Base-by-base conservation (phyloP, 2,888 invertebrate genomes). In the Schizotus pectinicornis region DNA sequence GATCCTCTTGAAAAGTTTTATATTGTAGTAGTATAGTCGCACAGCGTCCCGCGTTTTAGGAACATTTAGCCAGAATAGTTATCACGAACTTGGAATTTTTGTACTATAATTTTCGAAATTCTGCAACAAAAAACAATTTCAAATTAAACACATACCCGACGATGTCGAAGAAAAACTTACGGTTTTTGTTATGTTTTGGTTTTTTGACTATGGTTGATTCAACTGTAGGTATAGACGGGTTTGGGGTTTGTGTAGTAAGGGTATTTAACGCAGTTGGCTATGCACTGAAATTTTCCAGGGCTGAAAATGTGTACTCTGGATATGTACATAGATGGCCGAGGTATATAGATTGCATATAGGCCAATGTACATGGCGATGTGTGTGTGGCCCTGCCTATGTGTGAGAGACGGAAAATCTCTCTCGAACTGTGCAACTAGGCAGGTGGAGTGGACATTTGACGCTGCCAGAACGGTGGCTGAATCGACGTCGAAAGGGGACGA, bases 221-320 rank as follows among this genome's bases (percentile, higher is more conserved):
- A 79, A 79, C 79, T 79, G 79, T 79, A 79, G 79, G 79, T 79
- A 76, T 78, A 78, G 79, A 74, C 74, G 76, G 78, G 77, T 77
- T 75, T 67, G 67, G 76, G 78, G 76, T 75, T 70, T 77, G 76
- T 77, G 75, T 74, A 48, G 69, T 68, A 67, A 69, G 74, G 79
- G 76, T 73, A 71, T 75, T 76, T 76, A 73, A 78, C 79, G 79
- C 79, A 79, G 79, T 78, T 75, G 75, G 79, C 79, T 78, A 78
- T 78, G 76, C 77, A 79, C 79, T 79, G 78, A 79, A 78, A 77
- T 76, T 78, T 78, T 77, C 73, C 74, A 67, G 70, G 74, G 70
- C 65, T 66, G 69, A 69, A 69, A 72, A 69, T 70, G 69, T 69
- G 67, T 67, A 67, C 62, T 53, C 41, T 38, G 51, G 48, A 46